Conservation (phyloP, 2,113 vertebrate species). For the Physeter macrocephalus region DNA sequence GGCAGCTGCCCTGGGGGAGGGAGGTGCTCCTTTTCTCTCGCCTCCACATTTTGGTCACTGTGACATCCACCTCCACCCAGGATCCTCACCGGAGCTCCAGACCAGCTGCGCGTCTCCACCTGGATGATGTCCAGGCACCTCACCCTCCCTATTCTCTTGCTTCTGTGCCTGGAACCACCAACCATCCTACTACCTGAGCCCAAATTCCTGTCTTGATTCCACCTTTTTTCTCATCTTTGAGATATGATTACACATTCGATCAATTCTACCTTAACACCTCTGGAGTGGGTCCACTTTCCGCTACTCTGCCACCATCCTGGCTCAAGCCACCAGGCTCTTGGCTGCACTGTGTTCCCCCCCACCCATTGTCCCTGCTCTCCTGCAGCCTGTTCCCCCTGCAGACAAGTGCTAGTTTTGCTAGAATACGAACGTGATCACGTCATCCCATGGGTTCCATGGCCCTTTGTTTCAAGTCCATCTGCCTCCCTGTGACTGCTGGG, state of each 20-base stretch:
- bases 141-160: background rate
- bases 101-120: no score
- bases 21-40: background rate
- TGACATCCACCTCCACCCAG: fast-evolving
- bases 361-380: background rate
- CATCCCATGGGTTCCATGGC: background rate
- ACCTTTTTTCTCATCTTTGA: background rate
- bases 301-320: background rate
- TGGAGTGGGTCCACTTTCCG: fast-evolving
- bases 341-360: fast-evolving
- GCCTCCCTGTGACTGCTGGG: background rate
- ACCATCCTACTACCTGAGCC: no score
- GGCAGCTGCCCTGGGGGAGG: no score
- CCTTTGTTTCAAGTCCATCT: background rate
- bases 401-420: background rate
- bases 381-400: background rate
- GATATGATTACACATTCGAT: background rate
- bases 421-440: background rate
- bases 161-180: background rate
- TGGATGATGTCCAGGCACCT: background rate
- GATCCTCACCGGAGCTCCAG: background rate
- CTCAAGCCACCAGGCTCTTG: background rate
- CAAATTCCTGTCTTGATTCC: background rate
- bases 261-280: fast-evolving
- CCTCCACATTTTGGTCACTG: background rate